These are phyloP conservation scores for Myotis yumanensis DNA, from an alignment of 2,113 vertebrate genomes.

Conservation along the genomic window DNA sequence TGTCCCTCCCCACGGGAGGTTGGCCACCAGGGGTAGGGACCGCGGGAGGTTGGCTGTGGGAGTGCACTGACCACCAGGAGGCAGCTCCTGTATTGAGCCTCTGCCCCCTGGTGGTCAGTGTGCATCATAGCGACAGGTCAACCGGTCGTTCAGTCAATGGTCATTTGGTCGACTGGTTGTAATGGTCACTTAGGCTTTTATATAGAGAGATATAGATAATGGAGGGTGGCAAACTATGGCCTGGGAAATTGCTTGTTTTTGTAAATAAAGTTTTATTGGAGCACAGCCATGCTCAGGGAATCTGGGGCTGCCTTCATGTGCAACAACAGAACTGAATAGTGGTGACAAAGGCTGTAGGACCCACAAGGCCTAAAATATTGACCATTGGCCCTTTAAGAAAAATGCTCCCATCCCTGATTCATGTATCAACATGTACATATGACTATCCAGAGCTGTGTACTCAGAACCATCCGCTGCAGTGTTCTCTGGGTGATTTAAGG, in stretches of 20 bases:
- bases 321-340: not conserved
- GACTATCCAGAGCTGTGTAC: not conserved
- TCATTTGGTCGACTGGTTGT: too few species aligned
- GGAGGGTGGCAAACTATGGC: not conserved
- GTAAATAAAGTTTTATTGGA: not conserved
- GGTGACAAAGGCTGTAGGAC: not conserved
- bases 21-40: too few species aligned
- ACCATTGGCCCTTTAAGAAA: not conserved
- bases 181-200: too few species aligned
- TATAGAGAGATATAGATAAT: not conserved
- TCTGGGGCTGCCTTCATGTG: not conserved
- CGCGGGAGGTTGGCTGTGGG: too few species aligned
- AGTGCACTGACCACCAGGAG: too few species aligned
- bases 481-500: not conserved
- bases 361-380: not conserved
- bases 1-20: too few species aligned
- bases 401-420: not conserved
- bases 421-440: not conserved
- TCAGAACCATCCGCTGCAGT: not conserved
- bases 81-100: too few species aligned
- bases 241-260: not conserved
- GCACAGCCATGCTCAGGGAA: not conserved
- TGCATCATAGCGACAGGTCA: too few species aligned
- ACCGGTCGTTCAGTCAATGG: too few species aligned
- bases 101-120: too few species aligned